A percentile compares a stretch with the other conserved stretches of the same genome.
These are phyloP conservation scores for Molorchus minor DNA, from an alignment of 2,888 invertebrate species.

Conservation along the genomic window DNA sequence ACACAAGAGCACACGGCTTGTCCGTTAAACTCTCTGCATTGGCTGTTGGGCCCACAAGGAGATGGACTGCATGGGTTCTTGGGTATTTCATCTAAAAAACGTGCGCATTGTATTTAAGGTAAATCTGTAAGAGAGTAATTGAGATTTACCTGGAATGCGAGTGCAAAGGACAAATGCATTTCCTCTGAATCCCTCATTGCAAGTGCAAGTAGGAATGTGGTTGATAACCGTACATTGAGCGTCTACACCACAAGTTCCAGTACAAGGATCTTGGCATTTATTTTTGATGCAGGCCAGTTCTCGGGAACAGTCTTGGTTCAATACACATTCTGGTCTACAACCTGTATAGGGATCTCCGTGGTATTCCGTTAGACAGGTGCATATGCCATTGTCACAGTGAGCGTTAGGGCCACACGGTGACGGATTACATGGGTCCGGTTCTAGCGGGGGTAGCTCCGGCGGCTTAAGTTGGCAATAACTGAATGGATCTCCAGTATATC, in stretches of 20 bases:
- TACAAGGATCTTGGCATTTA: constrained; percentile 76
- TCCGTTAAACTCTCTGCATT: constrained; percentile 66
- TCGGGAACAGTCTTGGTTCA: constrained; percentile 76
- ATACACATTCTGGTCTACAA: constrained; percentile 77
- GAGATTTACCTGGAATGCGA: constrained; percentile 61
- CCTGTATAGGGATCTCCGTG: constrained; percentile 76
- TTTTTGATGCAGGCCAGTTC: constrained; percentile 76
- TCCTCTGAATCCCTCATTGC: constrained; percentile 74
- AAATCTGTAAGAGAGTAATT: background rate
- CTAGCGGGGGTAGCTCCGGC: constrained; percentile 33
- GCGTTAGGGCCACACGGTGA: constrained; percentile 75
- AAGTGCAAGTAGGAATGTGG: constrained; percentile 81
- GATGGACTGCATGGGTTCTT: constrained; percentile 73
- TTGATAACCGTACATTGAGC: constrained; percentile 78
- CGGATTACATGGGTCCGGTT: constrained; percentile 68
- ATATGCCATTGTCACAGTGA: constrained; percentile 71
- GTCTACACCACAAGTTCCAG: constrained; percentile 78
- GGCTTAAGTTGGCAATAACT: constrained; percentile 60
- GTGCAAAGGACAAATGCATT: constrained; percentile 76
- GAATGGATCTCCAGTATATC: constrained; percentile 69
- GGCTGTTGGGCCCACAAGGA: constrained; percentile 69
- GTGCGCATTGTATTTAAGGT: background rate
- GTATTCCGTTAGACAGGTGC: constrained; percentile 75
- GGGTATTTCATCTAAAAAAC: constrained; percentile 39
- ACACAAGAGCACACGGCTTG: constrained; percentile 69